phyloP scores from a whole-genome alignment of 2,797 vertebrate species.

The Enteromius argenteus region DNA sequence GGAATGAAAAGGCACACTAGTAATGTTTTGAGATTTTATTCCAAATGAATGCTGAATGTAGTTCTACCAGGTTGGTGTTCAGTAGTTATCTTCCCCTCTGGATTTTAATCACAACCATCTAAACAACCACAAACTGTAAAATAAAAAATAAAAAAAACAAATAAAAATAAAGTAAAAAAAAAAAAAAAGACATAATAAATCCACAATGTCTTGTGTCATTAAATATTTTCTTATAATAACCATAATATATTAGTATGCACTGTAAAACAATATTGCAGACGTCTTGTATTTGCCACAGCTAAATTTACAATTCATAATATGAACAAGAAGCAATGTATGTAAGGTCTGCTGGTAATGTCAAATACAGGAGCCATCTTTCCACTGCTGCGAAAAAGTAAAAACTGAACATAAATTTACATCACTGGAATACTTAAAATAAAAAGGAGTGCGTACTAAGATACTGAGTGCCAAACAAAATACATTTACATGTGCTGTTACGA shows the following conservation, averaged over 20 bases:
- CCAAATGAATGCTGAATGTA: conserved; percentile 91
- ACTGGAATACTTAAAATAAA: conserved; percentile 64
- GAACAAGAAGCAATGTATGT: conserved; percentile 84
- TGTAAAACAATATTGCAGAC: conserved; percentile 90
- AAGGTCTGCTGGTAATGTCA: conserved; percentile 63
- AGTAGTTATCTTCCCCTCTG: conserved; percentile 89
- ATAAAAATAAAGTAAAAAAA: conserved; percentile 67
- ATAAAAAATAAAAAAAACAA: conserved; percentile 60
- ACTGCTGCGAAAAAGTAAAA: conserved; percentile 58
- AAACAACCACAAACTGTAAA: conserved; percentile 78
- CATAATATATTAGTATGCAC: conserved; percentile 99
- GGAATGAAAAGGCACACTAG: conserved; percentile 40
- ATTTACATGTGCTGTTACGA: conserved; percentile 55
- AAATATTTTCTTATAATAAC: conserved; percentile 99
- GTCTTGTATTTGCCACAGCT: conserved; percentile 87
- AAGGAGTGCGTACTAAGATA: conserved; percentile 58
- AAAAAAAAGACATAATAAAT: conserved; percentile 79
- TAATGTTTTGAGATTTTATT: conserved; percentile 89
- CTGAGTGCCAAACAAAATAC: conserved; percentile 62
- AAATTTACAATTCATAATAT: conserved; percentile 96
- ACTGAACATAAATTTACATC: conserved; percentile 72
- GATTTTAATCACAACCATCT: conserved; percentile 86
- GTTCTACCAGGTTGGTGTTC: conserved; percentile 89
- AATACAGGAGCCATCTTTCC: conserved; percentile 65
- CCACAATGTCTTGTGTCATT: conserved; percentile 96